A percentile compares a stretch with the other conserved stretches of the same genome.
Conservation (phyloP, 2,113 vertebrate species). For the Aphyosemion australe region DNA sequence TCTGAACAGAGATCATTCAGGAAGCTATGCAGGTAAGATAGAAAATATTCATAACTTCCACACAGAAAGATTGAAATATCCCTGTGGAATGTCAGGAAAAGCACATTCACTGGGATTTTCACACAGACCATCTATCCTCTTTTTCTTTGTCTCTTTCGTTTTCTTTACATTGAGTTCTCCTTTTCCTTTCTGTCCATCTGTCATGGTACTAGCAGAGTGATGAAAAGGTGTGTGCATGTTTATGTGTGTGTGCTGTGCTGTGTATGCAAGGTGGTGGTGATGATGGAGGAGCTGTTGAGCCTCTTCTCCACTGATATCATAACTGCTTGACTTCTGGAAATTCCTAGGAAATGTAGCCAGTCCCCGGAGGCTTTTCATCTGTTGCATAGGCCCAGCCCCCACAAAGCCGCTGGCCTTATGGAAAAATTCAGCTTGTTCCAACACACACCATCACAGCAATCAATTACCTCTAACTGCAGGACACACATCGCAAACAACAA, state of each 20-base stretch:
- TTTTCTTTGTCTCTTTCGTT: background rate
- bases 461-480: conserved; percentile 75
- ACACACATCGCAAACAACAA: conserved; percentile 77
- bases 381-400: conserved; percentile 54
- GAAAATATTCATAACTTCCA: no score
- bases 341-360: conserved; percentile 69
- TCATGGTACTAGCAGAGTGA: conserved; percentile 20
- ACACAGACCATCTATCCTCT: background rate
- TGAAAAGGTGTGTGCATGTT: conserved; percentile 32
- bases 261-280: background rate
- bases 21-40: no score
- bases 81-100: no score
- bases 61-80: no score
- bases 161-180: conserved; percentile 14
- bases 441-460: conserved; percentile 75
- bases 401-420: conserved; percentile 65
- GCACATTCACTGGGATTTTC: background rate
- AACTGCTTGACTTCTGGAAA: conserved; percentile 77
- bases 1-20: no score
- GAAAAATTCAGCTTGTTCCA: conserved; percentile 77
- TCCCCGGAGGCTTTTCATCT: conserved; percentile 73
- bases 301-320: conserved; percentile 65
- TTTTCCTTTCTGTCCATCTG: conserved; percentile 19
- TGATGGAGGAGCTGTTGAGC: conserved; percentile 27
- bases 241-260: conserved; percentile 27